phyloP scores from a whole-genome alignment of 2,113 vertebrate genomes.

The Leuciscus idus region DNA sequence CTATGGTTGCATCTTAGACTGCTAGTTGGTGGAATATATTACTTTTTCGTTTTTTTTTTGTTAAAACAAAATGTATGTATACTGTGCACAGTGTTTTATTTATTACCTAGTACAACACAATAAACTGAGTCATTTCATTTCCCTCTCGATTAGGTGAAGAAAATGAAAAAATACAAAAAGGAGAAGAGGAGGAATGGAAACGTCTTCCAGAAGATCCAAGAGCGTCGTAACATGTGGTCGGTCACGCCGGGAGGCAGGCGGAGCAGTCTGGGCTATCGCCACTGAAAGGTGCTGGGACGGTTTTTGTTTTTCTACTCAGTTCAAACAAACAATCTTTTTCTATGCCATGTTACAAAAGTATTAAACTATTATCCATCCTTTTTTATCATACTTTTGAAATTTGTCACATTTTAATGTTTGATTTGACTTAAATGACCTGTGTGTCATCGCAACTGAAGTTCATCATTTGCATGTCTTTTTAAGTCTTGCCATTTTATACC shows the following conservation, averaged over 20 bases:
- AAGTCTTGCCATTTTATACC: no score
- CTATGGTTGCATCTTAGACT: not conserved
- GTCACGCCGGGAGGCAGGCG: constrained; percentile 83
- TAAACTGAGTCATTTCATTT: not conserved
- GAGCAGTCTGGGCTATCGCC: constrained; percentile 77
- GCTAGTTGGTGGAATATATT: not conserved
- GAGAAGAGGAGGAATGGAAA: constrained; percentile 80
- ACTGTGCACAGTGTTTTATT: not conserved
- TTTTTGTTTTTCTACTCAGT: not conserved
- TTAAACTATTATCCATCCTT: not conserved
- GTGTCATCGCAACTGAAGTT: no score
- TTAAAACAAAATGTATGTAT: not conserved
- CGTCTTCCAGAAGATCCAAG: constrained; percentile 91
- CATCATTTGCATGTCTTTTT: no score
- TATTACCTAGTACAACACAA: not conserved
- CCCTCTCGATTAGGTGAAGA: constrained; percentile 83
- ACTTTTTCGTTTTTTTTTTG: not conserved
- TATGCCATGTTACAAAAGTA: not conserved
- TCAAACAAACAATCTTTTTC: not conserved
- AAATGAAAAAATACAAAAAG: constrained; percentile 81
- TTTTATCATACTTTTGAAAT: not conserved
- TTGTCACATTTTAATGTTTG: no score
- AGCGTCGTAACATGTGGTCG: constrained; percentile 85
- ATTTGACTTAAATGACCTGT: no score
- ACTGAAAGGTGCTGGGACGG: constrained; percentile 66